Base-by-base conservation (phyloP, 2,888 invertebrate genomes). In the Agrotis exclamationis region DNA sequence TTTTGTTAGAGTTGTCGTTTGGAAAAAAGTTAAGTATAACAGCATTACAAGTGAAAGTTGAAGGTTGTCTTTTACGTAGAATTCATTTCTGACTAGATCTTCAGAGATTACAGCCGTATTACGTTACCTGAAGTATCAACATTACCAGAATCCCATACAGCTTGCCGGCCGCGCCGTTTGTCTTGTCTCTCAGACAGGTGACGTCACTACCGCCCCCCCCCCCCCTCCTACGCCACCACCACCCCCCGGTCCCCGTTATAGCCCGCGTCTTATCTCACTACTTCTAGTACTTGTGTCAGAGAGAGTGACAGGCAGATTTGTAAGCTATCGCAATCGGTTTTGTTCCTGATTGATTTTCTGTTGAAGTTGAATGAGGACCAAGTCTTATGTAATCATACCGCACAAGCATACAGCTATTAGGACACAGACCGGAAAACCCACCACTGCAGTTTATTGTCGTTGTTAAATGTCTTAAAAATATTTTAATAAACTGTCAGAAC, bases 141-240 rank as follows among this genome's bases (percentile, higher is more conserved):
- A 33, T 33, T 33, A 33, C 33, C 1, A 33, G 33, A 33, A 5
- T 5, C 28, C 28, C 28, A 33, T 33, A 7, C 57, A 70, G 14
- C 20, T 33, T 16, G 20, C 62, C 62, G 60, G 62, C 16, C 51
- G 48, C 33, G 53, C 50, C 53, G 65, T 53, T 63, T 78, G 66
- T 73, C 59, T 63, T 74, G 79, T 33, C 39, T 22, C 59, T 62
- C n/a, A 58, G 76, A 72, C 53, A 57, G 24, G 75, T 74, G 74
- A 79, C 56, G 54, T 72, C 76, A 51, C 58, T 44, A n/a, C 14
- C n/a, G n/a, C n/a, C 11, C 9, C 0, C 9, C 7, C 14, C n/a
- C n/a, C 7, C 48, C 14, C 50, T 16, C 13, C 22, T 6, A 0
- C 24, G 2, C 1, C 14, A 39, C 11, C 16, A 1, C 9, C 6